Evolutionary conservation across 2,888 invertebrate genomes (phyloP).

Genomic region (Drosophila histrio): DNA sequence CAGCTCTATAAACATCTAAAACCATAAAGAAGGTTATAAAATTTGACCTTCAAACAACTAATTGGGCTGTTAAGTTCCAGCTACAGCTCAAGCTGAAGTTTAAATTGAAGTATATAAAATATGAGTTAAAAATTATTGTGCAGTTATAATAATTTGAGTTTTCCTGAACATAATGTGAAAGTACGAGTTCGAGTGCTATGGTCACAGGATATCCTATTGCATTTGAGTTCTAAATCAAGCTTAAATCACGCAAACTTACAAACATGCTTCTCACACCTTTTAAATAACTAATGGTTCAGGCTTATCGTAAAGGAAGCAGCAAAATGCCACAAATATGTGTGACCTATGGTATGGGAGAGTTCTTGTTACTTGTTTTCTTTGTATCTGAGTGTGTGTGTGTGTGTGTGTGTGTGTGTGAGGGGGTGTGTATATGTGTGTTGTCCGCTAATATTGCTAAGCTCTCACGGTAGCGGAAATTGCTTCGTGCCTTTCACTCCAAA

Average conservation of each 20-base stretch:
- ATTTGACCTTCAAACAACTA: not conserved
- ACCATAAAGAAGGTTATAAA: not conserved
- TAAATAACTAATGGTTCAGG: constrained; percentile 55
- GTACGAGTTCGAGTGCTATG: not conserved
- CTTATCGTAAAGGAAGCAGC: constrained; percentile 58
- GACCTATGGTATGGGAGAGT: constrained; percentile 23
- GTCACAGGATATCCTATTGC: constrained; percentile 29
- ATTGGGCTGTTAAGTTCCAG: not conserved
- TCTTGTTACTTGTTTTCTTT: not conserved
- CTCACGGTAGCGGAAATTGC: constrained; percentile 76
- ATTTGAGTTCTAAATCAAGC: constrained; percentile 44
- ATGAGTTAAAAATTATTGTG: not conserved
- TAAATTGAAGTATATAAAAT: not conserved
- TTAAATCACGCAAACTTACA: constrained; percentile 50
- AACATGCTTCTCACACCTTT: constrained; percentile 32
- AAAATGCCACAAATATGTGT: constrained; percentile 60
- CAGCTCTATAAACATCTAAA: not conserved
- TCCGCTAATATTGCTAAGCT: constrained; percentile 74
- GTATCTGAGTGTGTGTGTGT: constrained; percentile 10
- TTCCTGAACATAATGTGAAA: not conserved
- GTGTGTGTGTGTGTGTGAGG: constrained; percentile 9
- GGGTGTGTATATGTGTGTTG: constrained; percentile 36
- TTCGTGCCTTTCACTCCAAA: constrained; percentile 79
- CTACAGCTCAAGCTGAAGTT: not conserved
- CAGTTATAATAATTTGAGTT: constrained; percentile 1